A percentile compares a stretch with the other conserved stretches of the same genome.
Conservation (phyloP, 2,113 vertebrate genomes). For the Triplophysa dalaica region DNA sequence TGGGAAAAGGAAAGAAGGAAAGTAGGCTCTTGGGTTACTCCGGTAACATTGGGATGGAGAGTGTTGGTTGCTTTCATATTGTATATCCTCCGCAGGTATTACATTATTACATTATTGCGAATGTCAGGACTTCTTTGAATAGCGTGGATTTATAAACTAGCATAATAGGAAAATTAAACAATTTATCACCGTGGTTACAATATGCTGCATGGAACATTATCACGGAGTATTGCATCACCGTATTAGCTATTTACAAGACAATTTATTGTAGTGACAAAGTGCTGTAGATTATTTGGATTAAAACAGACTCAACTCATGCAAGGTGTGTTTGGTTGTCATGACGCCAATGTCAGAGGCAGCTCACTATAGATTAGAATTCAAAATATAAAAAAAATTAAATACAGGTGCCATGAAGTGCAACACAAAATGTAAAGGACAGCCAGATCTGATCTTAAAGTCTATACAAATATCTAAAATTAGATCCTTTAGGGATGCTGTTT, state of each 20-base stretch:
- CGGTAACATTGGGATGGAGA: not conserved
- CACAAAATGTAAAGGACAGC: not conserved
- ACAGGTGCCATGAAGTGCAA: not conserved
- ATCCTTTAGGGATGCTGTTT: not conserved
- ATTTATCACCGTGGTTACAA: slow-evolving; percentile 38
- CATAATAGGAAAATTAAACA: slow-evolving; percentile 37
- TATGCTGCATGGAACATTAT: slow-evolving; percentile 26
- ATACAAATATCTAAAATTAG: too few species aligned
- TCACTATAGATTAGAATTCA: too few species aligned
- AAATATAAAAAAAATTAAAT: not conserved
- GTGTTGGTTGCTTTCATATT: not conserved
- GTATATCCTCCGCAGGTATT: not conserved
- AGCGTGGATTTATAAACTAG: not conserved
- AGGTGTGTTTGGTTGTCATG: slow-evolving; percentile 5
- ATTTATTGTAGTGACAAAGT: slow-evolving; percentile 50
- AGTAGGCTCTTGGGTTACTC: slow-evolving; percentile 11
- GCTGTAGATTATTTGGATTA: not conserved
- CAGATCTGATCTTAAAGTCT: too few species aligned
- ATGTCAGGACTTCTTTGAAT: not conserved
- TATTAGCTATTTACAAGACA: slow-evolving; percentile 49
- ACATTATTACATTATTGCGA: not conserved
- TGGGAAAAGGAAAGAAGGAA: slow-evolving; percentile 12
- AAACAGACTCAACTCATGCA: slow-evolving; percentile 26
- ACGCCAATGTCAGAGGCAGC: too few species aligned
- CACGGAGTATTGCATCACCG: slow-evolving; percentile 51